Percentiles rank a stretch among this genome's conserved stretches.
These are phyloP conservation scores for Melitaea cinxia DNA, from an alignment of 1,140 invertebrate species.

Conservation along the genomic window DNA sequence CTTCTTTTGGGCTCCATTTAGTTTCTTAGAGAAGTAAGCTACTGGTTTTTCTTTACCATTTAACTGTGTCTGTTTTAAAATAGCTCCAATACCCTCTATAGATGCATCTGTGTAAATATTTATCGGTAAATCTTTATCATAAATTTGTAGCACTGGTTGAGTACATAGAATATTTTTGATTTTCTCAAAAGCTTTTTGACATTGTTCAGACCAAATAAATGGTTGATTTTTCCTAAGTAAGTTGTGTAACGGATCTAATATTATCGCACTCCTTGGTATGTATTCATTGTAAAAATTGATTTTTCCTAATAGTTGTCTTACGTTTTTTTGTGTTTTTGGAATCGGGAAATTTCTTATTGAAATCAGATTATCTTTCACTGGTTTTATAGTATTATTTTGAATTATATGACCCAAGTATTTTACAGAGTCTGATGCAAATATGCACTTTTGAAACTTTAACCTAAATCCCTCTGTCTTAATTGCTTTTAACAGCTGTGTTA, in stretches of 20 bases:
- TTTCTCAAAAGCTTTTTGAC: too few species aligned
- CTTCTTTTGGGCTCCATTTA: too few species aligned
- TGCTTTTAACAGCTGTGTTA: neutral
- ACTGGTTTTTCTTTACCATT: too few species aligned
- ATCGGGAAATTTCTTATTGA: conserved; percentile 54
- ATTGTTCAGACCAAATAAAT: conserved; percentile 50
- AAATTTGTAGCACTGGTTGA: too few species aligned
- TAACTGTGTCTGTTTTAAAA: too few species aligned
- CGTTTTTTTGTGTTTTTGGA: conserved; percentile 39
- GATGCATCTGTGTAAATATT: too few species aligned
- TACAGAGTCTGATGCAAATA: conserved; percentile 47
- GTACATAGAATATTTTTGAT: too few species aligned
- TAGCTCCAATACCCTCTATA: too few species aligned
- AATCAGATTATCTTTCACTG: neutral
- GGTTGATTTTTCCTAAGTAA: conserved; percentile 35
- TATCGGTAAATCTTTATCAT: too few species aligned
- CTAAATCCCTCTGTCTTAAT: conserved; percentile 49
- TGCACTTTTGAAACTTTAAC: conserved; percentile 58
- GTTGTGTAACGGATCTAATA: conserved; percentile 53
- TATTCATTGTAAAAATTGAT: conserved; percentile 43
- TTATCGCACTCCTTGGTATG: conserved; percentile 51
- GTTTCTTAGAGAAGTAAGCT: too few species aligned
- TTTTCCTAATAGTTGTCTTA: conserved; percentile 50
- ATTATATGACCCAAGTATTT: conserved; percentile 52
- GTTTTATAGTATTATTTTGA: conserved; percentile 13